Base-by-base conservation (phyloP, 1,140 invertebrate genomes). In the Caerostris darwini region DNA sequence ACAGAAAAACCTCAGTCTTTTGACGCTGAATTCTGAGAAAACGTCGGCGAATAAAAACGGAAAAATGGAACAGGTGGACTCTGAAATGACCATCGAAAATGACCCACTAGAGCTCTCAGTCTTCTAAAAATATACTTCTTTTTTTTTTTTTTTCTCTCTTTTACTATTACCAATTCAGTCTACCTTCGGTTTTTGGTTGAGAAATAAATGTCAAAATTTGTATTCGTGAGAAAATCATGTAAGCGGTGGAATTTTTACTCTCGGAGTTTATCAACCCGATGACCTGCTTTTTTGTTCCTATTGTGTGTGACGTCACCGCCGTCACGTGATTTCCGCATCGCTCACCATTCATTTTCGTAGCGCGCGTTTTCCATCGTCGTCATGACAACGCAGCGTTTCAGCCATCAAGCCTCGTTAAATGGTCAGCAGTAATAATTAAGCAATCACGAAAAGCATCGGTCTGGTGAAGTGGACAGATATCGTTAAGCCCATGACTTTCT, bases 251-350 rank as follows among this genome's bases (percentile, higher is more conserved):
- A 83, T 83, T 83, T 83, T 83, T 58, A n/a, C 54, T 34, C 82
- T 17, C 17, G 6, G 82, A 83, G 82, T 57, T n/a, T 54, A 58
- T 83, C 82, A 83, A 83, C 82, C 82, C 57, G 82, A 56, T 83
- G 82, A 83, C 82, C 82, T 58, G 82, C 82, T 83, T 83, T 83
- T 83, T 83, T 57, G 12, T 58, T 83, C 71, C 82, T 83, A 83
- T 83, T 83, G 82, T 83, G 14, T 83, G 56, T 83, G 82, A 83
- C 82, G 82, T 83, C 56, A 83, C 54, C 7, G 7, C 5, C 5
- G 5, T 83, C 56, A 57, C 82, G 56, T 58, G 56, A 83, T 77
- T 77, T 77, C 71, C 71, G 71, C 71, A 77, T 77, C 71, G 71
- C 71, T 77, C 53, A 77, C 71, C 34, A 53, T 77, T 77, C 71